Base-by-base conservation (phyloP, 2,888 invertebrate species). In the Chelonus formosanus region DNA sequence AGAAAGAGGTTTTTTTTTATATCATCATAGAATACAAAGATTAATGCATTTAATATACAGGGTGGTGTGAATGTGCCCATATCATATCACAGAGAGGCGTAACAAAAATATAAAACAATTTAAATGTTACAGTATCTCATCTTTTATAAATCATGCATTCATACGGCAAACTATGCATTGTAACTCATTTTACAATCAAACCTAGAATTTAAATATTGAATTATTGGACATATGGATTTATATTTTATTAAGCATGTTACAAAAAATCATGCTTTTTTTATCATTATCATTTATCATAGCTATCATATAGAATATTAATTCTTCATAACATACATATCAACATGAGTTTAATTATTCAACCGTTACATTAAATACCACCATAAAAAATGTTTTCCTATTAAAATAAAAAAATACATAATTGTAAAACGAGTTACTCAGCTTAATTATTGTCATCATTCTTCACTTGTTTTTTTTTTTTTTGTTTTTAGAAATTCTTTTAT, bases 31-130 rank as follows among this genome's bases (percentile, higher is more conserved):
- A 74, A 76, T 75, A 77, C 73, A 74, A 75, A 75, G 75, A 74
- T 77, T 74, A 76, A 75, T 78, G 76, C 74, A 74, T 76, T 75
- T 77, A 70, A 72, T 70, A 67, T 69, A 80, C 76, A 82, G 79
- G 77, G 74, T 80, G 76, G 76, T 76, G 76, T 81, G 76, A 79
- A 80, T 82, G 82, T 82, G 81, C 82, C 82, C 82, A 79, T 81
- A 79, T 80, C 75, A 78, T 82, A 82, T 82, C 82, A 82, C 82
- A 82, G 82, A 82, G 80, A 82, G 81, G 80, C 80, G 79, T 80
- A 82, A 81, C 76, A 80, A 80, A 80, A 78, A 80, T 80, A 79
- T 80, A 74, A 80, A 80, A 79, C 70, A 78, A 80, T 80, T 80
- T 76, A 72, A 78, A 75, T 70, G 74, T 78, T 75, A 73, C 62